Base-by-base conservation (phyloP, 2,113 vertebrate species). In the Chitala chitala region DNA sequence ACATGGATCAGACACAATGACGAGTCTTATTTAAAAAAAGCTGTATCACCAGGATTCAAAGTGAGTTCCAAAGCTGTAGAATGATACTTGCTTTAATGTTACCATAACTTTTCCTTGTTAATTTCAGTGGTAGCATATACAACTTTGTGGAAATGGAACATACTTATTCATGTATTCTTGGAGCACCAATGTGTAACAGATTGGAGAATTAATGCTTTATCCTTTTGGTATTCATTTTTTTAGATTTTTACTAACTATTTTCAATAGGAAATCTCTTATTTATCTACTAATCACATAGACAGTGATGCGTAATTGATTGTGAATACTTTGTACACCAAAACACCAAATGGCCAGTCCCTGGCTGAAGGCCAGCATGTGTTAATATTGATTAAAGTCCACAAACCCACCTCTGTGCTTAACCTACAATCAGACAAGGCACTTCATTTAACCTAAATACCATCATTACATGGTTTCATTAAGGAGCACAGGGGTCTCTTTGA, bases 401-500 rank as follows among this genome's bases (percentile, higher is more conserved):
- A 69, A 78, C 75, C 74, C 42, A 9, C 66, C 76, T 78, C 74
- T 78, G 44, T 78, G 66, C 75, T 44, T 63, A 68, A 73, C 51
- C 73, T 40, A 29, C 58, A 36, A 42, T 72, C 46, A 75, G 64
- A 26, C 69, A 72, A 71, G 31, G 24, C 54, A 33, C 56, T 65
- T 54, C 24, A 40, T 77, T 69, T 78, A 73, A 76, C 78, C 75
- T 84, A 83, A 74, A 81, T 71, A 65, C 71, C 72, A 73, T 79
- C 77, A 84, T 85, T 81, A 80, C 38, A 31, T 4, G 76, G 58
- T 75, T 77, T 79, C 74, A 81, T 82, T 78, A 76, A 75, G 79
- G 82, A 5, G 59, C 78, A 84, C 78, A 82, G 73, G 55, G 82
- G 73, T 38, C 83, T 78, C 72, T 84, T 81, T 82, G 79, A 83